Conservation (phyloP, 2,113 vertebrate species). For the Pholis gunnellus region DNA sequence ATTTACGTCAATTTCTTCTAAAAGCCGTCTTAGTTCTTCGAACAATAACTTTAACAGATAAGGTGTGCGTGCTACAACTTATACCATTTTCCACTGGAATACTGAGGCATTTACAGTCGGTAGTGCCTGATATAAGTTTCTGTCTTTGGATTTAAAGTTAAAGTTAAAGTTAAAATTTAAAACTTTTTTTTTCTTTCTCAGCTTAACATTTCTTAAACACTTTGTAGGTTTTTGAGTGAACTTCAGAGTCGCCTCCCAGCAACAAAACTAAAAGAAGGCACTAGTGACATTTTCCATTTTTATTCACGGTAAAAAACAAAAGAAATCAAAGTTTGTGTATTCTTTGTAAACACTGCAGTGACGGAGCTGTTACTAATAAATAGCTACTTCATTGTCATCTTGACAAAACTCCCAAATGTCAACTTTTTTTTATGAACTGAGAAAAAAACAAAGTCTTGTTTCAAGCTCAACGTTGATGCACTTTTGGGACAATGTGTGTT, state of each 20-base stretch:
- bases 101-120: background rate
- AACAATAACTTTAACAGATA: slow-evolving; percentile 23
- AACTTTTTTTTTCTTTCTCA: background rate
- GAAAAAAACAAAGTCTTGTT: background rate
- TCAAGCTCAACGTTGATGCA: background rate
- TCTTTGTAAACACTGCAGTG: background rate
- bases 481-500: background rate
- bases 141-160: slow-evolving; percentile 13
- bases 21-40: slow-evolving; percentile 26
- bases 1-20: slow-evolving; percentile 45
- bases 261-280: background rate
- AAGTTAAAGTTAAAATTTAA: too few relatives aligned
- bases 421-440: background rate
- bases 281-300: background rate
- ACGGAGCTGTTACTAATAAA: background rate
- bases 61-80: slow-evolving; percentile 10
- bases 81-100: slow-evolving; percentile 1
- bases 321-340: background rate
- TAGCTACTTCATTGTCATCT: background rate
- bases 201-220: background rate
- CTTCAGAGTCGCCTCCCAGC: background rate
- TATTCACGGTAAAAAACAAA: background rate
- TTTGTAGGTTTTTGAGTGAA: background rate
- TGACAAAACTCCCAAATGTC: background rate
- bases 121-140: background rate